Base-by-base conservation (phyloP, 2,888 invertebrate species). In the Petrolisthes manimaculis region DNA sequence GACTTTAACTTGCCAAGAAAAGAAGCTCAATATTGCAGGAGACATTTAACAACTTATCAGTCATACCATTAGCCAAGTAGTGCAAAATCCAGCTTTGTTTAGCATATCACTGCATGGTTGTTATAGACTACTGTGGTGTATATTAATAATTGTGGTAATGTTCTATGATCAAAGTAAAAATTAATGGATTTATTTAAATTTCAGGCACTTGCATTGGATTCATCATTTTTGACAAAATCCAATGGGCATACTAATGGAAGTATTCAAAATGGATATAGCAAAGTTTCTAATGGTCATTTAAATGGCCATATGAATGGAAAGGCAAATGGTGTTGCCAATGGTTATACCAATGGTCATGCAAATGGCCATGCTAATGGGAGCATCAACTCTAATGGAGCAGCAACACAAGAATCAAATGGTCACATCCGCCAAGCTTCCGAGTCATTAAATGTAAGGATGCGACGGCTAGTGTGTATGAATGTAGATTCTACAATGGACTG, bases 241-340 rank as follows among this genome's bases (percentile, higher is more conserved):
- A 88, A 88, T 80, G 81, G 81, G 0, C 69, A 80, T 69, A 24
- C 86, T 14, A 89, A 89, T 80, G 89, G 89, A 74, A 84, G 84
- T 51, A 83, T 85, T 78, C 83, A 78, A 37, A 89, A 88, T 88
- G 90, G 90, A 53, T 75, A 89, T 84, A 81, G 77, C 69, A 86
- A 86, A 6, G 85, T 82, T 84, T 84, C 86, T n/a, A 90, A 89
- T 86, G 91, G 91, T 5, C 86, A 88, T 71, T 88, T 86, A 4
- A 90, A 90, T 79, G 90, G 90, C 18, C 80, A 88, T 56, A 80
- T 85, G 5, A 90, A 90, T 74, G 90, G 90, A 14, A 80, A 86
- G 51, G 83, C 87, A 14, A 85, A 85, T 83, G 89, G 89, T 5
- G 53, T 83, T 54, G 85, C 84, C 5, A 89, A 89, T 83, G 89